Evolutionary conservation across 2,888 invertebrate genomes (phyloP), one percentile per base, ranked within the genome.

Genomic region (Chrysodeixis includens): DNA sequence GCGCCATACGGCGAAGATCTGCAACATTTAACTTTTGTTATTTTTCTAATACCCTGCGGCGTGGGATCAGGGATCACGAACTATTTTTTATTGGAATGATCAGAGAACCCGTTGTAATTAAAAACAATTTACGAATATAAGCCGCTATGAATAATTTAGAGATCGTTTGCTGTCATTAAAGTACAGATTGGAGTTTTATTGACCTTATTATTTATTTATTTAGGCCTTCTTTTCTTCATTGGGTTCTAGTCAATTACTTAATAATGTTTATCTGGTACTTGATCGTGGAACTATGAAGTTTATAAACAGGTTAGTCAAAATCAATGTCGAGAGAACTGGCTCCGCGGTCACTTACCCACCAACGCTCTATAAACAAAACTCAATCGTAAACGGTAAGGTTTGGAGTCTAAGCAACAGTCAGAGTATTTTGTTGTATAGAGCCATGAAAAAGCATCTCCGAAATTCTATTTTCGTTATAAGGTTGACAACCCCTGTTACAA

Each of bases 21-120:
- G 89, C 90, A 88, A 89, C 88, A 88, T 88, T 79, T 83, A 85
- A 87, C 85, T 88, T 90, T 89, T 87, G 85, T 89, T 90, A 88
- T 82, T 88, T 88, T 86, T 84, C 86, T 84, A 86, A 85, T 83
- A 83, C 87, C 92, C 90, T 83, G 88, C 88, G 79, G 91, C 80
- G 88, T 81, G 79, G 78, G 65, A 75, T 71, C 83, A 88, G 91
- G 79, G 80, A 79, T 88, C 74, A 81, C 79, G 77, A 88, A 88
- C 88, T 80, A 79, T 86, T 87, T 76, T 81, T 74, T 76, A 79
- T 76, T 78, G 60, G 60, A 69, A 72, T 69, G 74, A 79, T 78
- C 72, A 80, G 75, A 83, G 81, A 86, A 82, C 82, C 74, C 46
- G 77, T 74, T 76, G 78, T 78, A 85, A 86, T 86, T 83, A 86